Evolutionary conservation across 2,888 invertebrate genomes (phyloP).

Genomic region (Aphodius granarius): DNA sequence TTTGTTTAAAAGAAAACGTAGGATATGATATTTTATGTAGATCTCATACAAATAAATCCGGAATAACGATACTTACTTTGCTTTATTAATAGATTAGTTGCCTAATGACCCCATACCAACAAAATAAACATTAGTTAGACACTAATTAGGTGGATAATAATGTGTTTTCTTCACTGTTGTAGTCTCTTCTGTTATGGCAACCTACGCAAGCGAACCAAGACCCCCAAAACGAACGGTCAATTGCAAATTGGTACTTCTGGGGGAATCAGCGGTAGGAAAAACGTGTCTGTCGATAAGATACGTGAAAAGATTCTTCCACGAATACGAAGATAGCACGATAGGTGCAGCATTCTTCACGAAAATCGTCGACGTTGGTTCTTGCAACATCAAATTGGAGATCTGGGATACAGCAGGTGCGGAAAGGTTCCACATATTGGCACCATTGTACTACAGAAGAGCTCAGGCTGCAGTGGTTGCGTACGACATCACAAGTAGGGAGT

Average conservation of each 20-base stretch:
- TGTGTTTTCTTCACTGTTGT: not conserved
- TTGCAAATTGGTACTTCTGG: not conserved
- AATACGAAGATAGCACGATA: constrained; percentile 92
- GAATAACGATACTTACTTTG: too few species aligned
- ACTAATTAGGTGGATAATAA: not conserved
- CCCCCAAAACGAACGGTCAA: not conserved
- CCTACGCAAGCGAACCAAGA: not conserved
- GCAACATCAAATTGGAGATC: constrained; percentile 96
- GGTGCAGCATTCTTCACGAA: constrained; percentile 97
- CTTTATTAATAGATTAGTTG: too few species aligned
- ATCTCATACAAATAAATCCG: too few species aligned
- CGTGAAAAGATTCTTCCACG: constrained; percentile 96
- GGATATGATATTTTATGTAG: too few species aligned
- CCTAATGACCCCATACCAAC: too few species aligned
- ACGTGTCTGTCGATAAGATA: constrained; percentile 95
- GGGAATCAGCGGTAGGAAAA: constrained; percentile 71
- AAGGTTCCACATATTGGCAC: constrained; percentile 45
- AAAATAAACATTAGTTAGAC: too few species aligned
- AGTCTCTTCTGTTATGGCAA: not conserved
- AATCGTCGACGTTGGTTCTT: constrained; percentile 97
- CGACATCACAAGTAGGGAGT: constrained; percentile 96
- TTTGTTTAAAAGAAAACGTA: not conserved
- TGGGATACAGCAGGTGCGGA: constrained; percentile 87
- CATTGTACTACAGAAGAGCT: constrained; percentile 63
- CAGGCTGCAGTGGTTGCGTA: constrained; percentile 97